Base-by-base conservation (phyloP, 1,140 invertebrate species). In the Neoseiulus cucumeris region DNA sequence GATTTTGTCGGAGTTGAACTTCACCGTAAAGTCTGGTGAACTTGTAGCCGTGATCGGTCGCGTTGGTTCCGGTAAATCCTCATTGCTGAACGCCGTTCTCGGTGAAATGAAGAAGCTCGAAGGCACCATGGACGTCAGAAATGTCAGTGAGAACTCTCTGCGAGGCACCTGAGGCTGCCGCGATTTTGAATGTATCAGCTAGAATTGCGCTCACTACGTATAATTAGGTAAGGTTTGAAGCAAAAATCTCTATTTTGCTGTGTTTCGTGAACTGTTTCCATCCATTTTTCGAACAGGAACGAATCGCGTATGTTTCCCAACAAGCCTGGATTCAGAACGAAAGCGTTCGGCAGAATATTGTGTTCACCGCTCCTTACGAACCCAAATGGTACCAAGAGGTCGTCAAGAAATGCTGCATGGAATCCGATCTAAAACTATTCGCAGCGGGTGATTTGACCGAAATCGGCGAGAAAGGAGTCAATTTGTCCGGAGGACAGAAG, bases 401-500 rank as follows among this genome's bases (percentile, higher is more conserved):
- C 2, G 20, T 72, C 12, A 66, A 74, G 64, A 72, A 74, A 0
- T 78, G 76, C 72, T 73, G 74, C 6, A 69, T 79, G 30, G 66
- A 69, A 6, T 66, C 69, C 55, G 69, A 70, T 45, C 55, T 70
- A 30, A 42, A 70, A 14, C 33, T 17, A 7, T 66, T 70, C 42
- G 75, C 76, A 1, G 73, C 70, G 25, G 75, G 74, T 6, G 77
- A 78, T 64, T 68, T 68, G 28, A 79, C 77, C 30, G 75, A 69
- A 44, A 70, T 70, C 25, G 64, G 59, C 41, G 45, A 67, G 14
- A 72, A 72, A 74, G 86, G 87, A 59, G 92, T 98, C 68, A 98
- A 96, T 77, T 78, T 98, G 66, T 93, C 89, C 64, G 94, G 94
- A 47, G 94, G 94, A 30, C 94, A 98, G 74, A 98, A 98, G 74